A percentile compares a stretch with the other conserved stretches of the same genome.
phyloP scores from a whole-genome alignment of 2,888 invertebrate genomes.

The Eulithis prunata region DNA sequence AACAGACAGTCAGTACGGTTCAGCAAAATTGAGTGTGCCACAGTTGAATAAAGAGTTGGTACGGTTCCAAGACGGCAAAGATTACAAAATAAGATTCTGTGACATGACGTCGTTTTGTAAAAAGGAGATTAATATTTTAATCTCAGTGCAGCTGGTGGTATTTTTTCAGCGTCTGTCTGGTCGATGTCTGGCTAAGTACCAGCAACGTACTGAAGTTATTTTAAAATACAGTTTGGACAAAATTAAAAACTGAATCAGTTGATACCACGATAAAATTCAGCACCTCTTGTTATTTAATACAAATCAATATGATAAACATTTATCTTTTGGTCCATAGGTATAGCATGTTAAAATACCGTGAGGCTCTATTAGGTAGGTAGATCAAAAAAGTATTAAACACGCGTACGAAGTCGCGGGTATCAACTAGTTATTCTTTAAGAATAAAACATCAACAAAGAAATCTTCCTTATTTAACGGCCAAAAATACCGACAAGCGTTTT shows the following conservation, averaged over 20 bases:
- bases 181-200: conserved; percentile 11
- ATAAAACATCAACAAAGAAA: no score
- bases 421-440: no score
- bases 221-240: neutral
- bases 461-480: no score
- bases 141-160: conserved; percentile 24
- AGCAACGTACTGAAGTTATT: neutral
- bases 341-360: no score
- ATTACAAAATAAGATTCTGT: conserved; percentile 28
- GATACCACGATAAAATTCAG: no score
- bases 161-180: conserved; percentile 28
- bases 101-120: conserved; percentile 21
- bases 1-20: conserved; percentile 1
- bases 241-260: neutral
- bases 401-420: no score
- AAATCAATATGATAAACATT: no score
- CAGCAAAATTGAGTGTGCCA: conserved; percentile 23
- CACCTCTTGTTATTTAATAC: no score
- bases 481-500: neutral
- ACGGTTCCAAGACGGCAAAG: conserved; percentile 25
- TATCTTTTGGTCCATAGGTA: no score
- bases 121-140: conserved; percentile 32
- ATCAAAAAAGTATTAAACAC: no score
- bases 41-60: conserved; percentile 34
- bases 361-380: no score